Percentiles rank a stretch among this genome's conserved stretches.
Conservation (phyloP, 1,140 invertebrate genomes). For the Solenopsis fugax region DNA sequence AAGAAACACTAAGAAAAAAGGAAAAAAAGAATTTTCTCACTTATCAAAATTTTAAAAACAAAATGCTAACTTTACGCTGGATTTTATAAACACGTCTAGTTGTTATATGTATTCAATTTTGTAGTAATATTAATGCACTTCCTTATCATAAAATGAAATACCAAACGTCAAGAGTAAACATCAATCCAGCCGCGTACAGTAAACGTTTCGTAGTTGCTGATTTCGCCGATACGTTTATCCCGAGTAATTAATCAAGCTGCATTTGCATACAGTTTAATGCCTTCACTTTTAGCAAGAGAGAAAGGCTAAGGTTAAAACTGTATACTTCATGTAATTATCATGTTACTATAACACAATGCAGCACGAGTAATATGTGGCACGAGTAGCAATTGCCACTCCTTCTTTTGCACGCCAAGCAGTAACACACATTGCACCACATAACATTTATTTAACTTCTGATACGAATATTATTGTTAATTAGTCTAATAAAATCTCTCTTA, state of each 20-base stretch:
- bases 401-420: not conserved
- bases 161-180: not conserved
- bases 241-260: constrained; percentile 14
- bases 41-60: too few relatives aligned
- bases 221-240: not conserved
- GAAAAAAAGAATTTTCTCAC: too few relatives aligned
- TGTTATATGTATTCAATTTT: not conserved
- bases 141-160: not conserved
- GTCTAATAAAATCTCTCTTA: not conserved
- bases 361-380: not conserved
- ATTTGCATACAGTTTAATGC: constrained; percentile 14
- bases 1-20: too few relatives aligned
- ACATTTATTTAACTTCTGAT: not conserved
- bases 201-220: not conserved
- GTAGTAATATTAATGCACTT: not conserved
- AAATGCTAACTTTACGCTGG: too few relatives aligned
- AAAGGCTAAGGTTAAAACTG: not conserved
- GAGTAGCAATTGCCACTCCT: not conserved
- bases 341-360: not conserved
- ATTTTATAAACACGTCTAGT: too few relatives aligned
- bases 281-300: not conserved
- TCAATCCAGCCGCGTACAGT: not conserved
- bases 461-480: not conserved
- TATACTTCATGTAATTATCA: not conserved
- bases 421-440: not conserved